Evolutionary conservation across 2,113 vertebrate genomes (phyloP).

Genomic region (Cephalopterus ornatus): DNA sequence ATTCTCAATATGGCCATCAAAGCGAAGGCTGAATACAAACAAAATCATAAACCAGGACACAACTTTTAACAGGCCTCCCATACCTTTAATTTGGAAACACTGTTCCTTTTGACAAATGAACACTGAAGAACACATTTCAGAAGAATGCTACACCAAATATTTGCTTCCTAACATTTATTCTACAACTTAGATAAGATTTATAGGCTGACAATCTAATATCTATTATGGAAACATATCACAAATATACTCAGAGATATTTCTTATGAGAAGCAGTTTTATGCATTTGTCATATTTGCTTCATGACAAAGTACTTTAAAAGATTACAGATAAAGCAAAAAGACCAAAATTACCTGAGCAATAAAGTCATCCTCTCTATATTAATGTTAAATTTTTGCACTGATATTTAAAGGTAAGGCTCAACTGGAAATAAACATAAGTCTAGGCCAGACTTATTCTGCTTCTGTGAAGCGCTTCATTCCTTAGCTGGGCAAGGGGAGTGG

Average conservation of each 20-base stretch:
- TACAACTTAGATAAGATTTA: neutral
- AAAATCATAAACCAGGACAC: neutral
- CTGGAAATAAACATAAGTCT: neutral
- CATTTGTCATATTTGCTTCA: neutral
- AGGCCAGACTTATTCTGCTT: neutral
- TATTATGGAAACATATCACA: neutral
- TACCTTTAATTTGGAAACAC: neutral
- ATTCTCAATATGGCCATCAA: neutral
- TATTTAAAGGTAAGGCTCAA: neutral
- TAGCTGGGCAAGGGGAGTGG: neutral
- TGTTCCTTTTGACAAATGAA: neutral
- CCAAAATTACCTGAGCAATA: neutral
- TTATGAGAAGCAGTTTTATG: neutral
- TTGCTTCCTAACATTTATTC: neutral
- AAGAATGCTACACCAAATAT: neutral
- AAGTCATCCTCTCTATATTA: neutral
- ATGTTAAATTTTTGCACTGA: neutral
- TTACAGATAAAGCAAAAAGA: neutral
- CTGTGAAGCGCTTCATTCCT: neutral
- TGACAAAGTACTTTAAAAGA: neutral
- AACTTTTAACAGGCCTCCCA: neutral
- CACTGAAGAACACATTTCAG: neutral
- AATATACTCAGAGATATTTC: neutral
- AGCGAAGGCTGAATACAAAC: neutral
- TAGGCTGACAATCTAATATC: neutral